Conservation (phyloP, 2,888 invertebrate species). For the Aspidiotus rigidus region DNA sequence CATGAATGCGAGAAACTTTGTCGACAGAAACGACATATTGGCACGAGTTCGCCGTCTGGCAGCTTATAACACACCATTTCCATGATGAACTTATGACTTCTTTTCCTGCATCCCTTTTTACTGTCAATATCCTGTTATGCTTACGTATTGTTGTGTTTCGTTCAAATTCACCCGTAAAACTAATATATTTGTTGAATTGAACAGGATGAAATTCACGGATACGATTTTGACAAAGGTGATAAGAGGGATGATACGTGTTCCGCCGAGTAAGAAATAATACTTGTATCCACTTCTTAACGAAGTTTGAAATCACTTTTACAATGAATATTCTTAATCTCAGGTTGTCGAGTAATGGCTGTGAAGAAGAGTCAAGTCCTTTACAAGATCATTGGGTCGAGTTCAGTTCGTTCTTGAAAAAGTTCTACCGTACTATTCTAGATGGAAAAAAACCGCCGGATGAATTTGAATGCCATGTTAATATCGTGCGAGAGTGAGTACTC, state of each 20-base stretch:
- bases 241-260: not conserved
- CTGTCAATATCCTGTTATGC: too few relatives aligned
- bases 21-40: too few relatives aligned
- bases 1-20: too few relatives aligned
- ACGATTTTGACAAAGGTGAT: not conserved
- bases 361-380: conserved; percentile 10
- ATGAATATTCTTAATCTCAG: not conserved
- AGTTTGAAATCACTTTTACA: not conserved
- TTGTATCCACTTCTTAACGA: not conserved
- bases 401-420: conserved; percentile 19
- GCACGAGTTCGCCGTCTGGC: too few relatives aligned
- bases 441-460: conserved; percentile 27
- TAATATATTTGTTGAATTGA: too few relatives aligned
- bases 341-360: conserved; percentile 7
- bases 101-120: too few relatives aligned
- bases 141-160: too few relatives aligned
- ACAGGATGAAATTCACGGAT: too few relatives aligned
- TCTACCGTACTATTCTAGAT: conserved; percentile 18
- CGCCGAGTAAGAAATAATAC: not conserved
- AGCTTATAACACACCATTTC: too few relatives aligned
- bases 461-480: conserved; percentile 23
- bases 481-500: conserved; percentile 17
- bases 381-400: conserved; percentile 28
- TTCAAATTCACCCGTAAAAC: too few relatives aligned
- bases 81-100: too few relatives aligned